These are phyloP conservation scores for Micrastur ruficollis DNA, from an alignment of 2,797 vertebrate genomes.

Conservation along the genomic window DNA sequence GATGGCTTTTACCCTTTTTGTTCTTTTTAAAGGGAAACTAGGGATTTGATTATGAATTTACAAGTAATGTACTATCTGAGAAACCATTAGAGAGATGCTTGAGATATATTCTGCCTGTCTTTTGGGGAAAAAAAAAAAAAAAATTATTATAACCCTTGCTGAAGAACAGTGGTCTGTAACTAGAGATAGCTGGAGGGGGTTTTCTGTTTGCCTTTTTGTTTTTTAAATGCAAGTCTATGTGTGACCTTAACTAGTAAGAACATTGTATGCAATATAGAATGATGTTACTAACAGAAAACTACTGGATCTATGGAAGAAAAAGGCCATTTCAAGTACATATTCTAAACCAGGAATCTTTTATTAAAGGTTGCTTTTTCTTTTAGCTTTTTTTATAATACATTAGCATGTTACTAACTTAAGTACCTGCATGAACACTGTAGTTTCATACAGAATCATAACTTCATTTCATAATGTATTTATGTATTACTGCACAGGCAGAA, in stretches of 20 bases:
- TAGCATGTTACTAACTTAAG: neutral
- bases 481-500: neutral
- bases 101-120: neutral
- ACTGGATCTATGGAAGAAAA: neutral
- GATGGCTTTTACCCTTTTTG: fast-evolving
- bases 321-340: neutral
- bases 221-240: neutral
- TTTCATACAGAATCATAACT: neutral
- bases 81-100: neutral
- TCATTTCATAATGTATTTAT: neutral
- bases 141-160: neutral
- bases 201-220: neutral
- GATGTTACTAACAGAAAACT: neutral
- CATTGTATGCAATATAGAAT: neutral
- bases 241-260: neutral
- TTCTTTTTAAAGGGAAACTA: neutral
- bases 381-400: neutral
- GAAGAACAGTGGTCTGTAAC: neutral
- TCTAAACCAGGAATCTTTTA: neutral
- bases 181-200: neutral
- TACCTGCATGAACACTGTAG: neutral
- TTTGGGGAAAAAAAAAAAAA: neutral
- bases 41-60: neutral
- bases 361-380: neutral
- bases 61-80: neutral